A percentile compares a stretch with the other conserved stretches of the same genome.
phyloP scores from a whole-genome alignment of 30 jellyfish, hydroid and myxozoan species.

The Hydractinia echinata region DNA sequence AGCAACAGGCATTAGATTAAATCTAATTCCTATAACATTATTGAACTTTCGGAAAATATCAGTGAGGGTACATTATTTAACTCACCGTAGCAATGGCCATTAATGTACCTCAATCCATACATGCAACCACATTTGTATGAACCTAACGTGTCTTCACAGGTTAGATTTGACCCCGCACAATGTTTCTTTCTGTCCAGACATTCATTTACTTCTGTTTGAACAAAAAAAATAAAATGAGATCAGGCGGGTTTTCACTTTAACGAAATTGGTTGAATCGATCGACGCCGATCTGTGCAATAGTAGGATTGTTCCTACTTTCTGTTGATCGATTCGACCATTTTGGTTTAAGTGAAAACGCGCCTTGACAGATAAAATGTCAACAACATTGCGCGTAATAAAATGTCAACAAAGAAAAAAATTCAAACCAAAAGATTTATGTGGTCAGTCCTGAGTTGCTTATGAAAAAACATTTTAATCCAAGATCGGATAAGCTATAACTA shows the following conservation, averaged over 20 bases:
- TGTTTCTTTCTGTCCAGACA: background rate
- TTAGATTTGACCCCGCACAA: background rate
- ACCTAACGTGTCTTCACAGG: background rate
- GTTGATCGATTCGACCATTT: background rate
- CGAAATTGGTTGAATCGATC: no score
- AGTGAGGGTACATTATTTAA: background rate
- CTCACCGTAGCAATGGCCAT: slow-evolving; percentile 2
- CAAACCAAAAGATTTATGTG: no score
- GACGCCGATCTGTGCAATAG: no score
- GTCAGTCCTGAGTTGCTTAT: no score
- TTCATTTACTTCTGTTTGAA: background rate
- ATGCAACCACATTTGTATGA: slow-evolving; percentile 14
- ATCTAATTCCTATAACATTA: no score
- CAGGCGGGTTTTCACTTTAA: background rate
- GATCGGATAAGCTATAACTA: no score
- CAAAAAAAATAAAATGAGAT: background rate
- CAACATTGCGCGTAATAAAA: no score
- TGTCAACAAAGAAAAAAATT: no score
- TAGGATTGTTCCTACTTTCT: no score
- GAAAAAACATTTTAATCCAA: no score
- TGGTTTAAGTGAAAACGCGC: background rate
- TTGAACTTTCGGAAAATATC: no score
- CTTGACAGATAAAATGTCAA: background rate
- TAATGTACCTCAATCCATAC: background rate
- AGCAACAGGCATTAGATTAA: no score